phyloP scores from a whole-genome alignment of 2,113 vertebrate genomes.

The Fregata magnificens region DNA sequence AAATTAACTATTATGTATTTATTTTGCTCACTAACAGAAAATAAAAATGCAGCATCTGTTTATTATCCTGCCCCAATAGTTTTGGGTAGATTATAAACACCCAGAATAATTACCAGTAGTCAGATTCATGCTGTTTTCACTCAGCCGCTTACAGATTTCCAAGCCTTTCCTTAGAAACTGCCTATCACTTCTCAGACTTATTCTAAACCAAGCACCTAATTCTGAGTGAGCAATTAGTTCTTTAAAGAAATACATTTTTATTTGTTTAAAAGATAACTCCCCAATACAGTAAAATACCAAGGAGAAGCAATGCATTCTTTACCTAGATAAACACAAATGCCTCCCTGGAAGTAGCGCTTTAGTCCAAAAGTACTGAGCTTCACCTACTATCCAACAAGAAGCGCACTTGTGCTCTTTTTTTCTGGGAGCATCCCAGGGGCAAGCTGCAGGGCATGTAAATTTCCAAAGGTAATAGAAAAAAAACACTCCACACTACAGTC shows the following conservation, averaged over 20 bases:
- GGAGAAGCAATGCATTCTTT: neutral
- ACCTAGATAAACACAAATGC: neutral
- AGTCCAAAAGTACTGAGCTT: neutral
- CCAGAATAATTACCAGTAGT: neutral
- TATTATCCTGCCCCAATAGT: neutral
- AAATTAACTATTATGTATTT: neutral
- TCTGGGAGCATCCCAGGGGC: neutral
- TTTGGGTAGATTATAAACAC: neutral
- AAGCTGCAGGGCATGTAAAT: neutral
- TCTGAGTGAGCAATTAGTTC: neutral
- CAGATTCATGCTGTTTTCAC: neutral
- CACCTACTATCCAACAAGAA: neutral
- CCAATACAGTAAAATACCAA: neutral
- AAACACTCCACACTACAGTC: neutral
- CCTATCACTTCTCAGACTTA: neutral
- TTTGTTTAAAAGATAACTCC: neutral
- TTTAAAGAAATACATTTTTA: neutral
- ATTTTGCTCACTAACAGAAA: neutral
- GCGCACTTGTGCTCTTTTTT: neutral
- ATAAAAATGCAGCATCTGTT: neutral
- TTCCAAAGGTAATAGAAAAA: neutral
- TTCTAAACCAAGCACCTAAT: neutral
- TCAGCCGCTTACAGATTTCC: neutral
- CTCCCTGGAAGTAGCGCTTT: neutral
- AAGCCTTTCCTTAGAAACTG: neutral